phyloP scores from a whole-genome alignment of 1,140 invertebrate genomes.

The Drosophila burlai region DNA sequence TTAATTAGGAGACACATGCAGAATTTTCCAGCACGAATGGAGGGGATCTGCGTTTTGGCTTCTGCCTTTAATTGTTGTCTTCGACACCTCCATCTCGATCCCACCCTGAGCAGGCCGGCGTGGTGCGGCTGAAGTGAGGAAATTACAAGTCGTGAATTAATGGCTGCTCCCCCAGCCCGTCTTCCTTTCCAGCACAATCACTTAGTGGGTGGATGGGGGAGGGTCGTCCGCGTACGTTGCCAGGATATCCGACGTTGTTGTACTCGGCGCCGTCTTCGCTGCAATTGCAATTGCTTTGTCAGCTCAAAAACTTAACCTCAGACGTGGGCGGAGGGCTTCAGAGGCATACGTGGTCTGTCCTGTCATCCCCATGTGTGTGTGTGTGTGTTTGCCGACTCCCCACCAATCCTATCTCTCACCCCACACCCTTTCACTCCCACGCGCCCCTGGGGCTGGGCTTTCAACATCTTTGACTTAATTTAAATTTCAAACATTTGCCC shows the following conservation, averaged over 20 bases:
- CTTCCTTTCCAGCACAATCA: slow-evolving; percentile 11
- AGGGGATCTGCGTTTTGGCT: slow-evolving; percentile 3
- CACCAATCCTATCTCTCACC: background rate
- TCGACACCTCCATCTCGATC: slow-evolving; percentile 28
- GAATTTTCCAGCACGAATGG: slow-evolving; percentile 40
- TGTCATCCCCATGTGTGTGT: slow-evolving; percentile 35
- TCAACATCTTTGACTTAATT: slow-evolving; percentile 56
- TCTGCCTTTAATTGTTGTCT: slow-evolving; percentile 70
- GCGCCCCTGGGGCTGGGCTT: slow-evolving; percentile 1
- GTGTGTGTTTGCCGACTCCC: slow-evolving; percentile 53
- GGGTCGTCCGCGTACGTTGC: slow-evolving; percentile 71
- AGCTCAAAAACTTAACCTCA: slow-evolving; percentile 82
- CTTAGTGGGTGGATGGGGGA: slow-evolving; percentile 19
- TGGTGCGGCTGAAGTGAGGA: slow-evolving; percentile 77
- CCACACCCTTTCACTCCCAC: no score
- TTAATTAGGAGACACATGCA: slow-evolving; percentile 82
- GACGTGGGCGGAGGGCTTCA: slow-evolving; percentile 47
- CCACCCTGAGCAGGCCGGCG: background rate
- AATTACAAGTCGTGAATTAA: slow-evolving; percentile 84
- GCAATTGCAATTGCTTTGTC: slow-evolving; percentile 82
- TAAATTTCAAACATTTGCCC: slow-evolving; percentile 75
- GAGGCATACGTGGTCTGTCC: slow-evolving; percentile 49
- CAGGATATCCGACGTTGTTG: slow-evolving; percentile 77
- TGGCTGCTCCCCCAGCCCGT: slow-evolving; percentile 35
- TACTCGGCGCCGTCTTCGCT: slow-evolving; percentile 47